Evolutionary conservation across 2,113 vertebrate species (phyloP).

Genomic region (Strigops habroptila): DNA sequence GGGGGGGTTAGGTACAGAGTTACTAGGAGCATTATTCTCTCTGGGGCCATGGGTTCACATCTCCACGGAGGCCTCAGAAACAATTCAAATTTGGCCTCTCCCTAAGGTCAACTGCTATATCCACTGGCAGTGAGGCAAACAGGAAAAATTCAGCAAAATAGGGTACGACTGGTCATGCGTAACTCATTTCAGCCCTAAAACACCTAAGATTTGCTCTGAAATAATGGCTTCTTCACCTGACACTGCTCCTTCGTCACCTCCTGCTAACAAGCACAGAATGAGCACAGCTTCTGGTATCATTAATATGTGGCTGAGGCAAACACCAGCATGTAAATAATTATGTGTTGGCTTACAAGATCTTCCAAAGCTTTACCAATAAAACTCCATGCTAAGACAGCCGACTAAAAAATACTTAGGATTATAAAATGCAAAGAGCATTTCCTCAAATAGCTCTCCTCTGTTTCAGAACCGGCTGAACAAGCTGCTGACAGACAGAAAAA

Average conservation of each 20-base stretch:
- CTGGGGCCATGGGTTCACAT: not conserved
- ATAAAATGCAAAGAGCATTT: not conserved
- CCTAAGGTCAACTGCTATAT: not conserved
- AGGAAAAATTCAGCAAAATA: not conserved
- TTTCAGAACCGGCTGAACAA: not conserved
- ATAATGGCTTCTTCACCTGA: not conserved
- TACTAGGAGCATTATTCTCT: not conserved
- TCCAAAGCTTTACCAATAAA: not conserved
- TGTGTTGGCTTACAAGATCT: not conserved
- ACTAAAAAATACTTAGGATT: not conserved
- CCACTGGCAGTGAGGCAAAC: not conserved
- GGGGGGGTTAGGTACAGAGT: not conserved
- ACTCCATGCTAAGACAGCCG: not conserved
- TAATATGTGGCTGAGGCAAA: not conserved
- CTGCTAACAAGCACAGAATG: not conserved
- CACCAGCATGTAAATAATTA: not conserved
- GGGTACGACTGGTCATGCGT: not conserved
- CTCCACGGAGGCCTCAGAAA: not conserved
- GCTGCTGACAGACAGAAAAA: not conserved
- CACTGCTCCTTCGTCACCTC: not conserved
- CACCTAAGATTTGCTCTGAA: not conserved
- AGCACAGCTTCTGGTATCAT: not conserved
- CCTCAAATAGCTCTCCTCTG: accelerated
- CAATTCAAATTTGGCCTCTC: not conserved
- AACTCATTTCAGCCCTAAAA: not conserved